A percentile compares a stretch with the other conserved stretches of the same genome.
These are phyloP conservation scores for Ambastaia sidthimunki DNA, from an alignment of 2,797 vertebrate genomes.

Conservation along the genomic window DNA sequence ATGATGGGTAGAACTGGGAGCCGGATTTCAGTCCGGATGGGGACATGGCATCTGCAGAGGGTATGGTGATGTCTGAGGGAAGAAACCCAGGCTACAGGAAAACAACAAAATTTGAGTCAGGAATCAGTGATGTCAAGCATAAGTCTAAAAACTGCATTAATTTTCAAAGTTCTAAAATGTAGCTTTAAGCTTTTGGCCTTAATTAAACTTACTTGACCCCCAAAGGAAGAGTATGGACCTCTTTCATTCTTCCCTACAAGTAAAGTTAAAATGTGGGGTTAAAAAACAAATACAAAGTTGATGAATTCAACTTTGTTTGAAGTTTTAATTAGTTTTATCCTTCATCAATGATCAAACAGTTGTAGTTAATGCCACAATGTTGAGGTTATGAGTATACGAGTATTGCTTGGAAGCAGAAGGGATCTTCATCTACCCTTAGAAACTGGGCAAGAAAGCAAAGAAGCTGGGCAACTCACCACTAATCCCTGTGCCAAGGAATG, in stretches of 20 bases:
- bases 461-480: constrained; percentile 75
- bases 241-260: constrained; percentile 92
- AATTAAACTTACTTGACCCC: constrained; percentile 79
- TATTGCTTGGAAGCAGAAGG: constrained; percentile 49
- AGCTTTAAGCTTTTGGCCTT: not conserved
- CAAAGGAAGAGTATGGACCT: constrained; percentile 84
- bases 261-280: not conserved
- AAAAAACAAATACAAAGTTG: not conserved
- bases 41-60: constrained; percentile 90
- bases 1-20: constrained; percentile 91
- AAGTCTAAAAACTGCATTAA: not conserved
- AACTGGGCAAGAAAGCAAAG: too few species aligned
- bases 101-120: constrained; percentile 41
- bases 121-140: constrained; percentile 20
- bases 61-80: constrained; percentile 88
- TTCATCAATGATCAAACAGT: too few species aligned
- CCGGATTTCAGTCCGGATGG: constrained; percentile 89
- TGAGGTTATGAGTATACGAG: too few species aligned
- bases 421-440: constrained; percentile 71
- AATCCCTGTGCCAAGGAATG: constrained; percentile 91
- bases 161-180: not conserved
- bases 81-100: constrained; percentile 86
- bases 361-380: not conserved
- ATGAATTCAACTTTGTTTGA: not conserved
- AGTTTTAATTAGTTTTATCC: too few species aligned